phyloP scores from a whole-genome alignment of 2,113 vertebrate species.

The Malurus cyaneus region DNA sequence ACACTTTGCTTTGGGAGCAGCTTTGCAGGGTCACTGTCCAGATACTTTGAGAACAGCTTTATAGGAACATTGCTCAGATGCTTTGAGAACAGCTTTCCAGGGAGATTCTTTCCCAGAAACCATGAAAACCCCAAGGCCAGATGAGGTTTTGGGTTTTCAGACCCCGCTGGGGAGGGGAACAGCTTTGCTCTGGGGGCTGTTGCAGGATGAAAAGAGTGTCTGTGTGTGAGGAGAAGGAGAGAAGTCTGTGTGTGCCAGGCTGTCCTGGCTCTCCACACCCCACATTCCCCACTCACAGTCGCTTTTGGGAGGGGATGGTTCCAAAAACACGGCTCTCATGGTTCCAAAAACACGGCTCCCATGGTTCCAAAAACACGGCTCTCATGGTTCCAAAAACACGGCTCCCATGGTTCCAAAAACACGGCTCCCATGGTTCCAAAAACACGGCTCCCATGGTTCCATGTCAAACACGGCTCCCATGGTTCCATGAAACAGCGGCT shows the following conservation, averaged over 20 bases:
- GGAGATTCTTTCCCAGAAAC: accelerated
- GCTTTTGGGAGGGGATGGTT: not conserved
- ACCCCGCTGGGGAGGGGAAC: accelerated
- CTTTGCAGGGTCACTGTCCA: too few species aligned
- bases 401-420: too few species aligned
- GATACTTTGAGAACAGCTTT: too few species aligned
- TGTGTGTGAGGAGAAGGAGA: not conserved
- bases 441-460: too few species aligned
- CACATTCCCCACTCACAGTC: accelerated
- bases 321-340: not conserved
- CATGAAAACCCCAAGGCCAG: accelerated
- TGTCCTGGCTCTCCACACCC: not conserved
- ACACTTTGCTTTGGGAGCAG: accelerated
- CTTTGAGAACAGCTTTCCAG: not conserved
- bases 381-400: too few species aligned
- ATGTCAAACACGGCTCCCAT: too few species aligned
- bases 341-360: too few species aligned
- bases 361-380: too few species aligned
- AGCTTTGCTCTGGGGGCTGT: accelerated
- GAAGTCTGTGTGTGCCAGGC: accelerated
- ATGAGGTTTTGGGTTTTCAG: not conserved
- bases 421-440: too few species aligned
- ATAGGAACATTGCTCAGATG: too few species aligned
- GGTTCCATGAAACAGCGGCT: too few species aligned
- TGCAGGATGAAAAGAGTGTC: accelerated